These are phyloP conservation scores for Brachionus calyciflorus DNA, from an alignment of 1,140 invertebrate species.

Conservation along the genomic window DNA sequence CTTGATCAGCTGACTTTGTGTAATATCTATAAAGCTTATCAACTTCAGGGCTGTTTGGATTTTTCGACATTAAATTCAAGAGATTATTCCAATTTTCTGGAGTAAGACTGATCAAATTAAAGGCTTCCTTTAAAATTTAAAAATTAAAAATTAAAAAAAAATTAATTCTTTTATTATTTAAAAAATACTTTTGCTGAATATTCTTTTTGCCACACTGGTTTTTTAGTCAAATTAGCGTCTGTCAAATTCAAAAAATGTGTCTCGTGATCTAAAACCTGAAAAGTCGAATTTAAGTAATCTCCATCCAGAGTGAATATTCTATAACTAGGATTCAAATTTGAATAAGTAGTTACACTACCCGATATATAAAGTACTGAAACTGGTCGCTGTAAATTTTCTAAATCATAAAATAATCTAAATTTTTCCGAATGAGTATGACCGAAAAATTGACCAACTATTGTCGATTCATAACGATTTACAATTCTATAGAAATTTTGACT, in stretches of 20 bases:
- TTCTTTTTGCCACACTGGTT: constrained; percentile 44
- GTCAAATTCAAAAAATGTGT: constrained; percentile 35
- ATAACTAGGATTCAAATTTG: constrained; percentile 43
- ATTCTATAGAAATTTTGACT: constrained; percentile 63
- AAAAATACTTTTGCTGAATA: constrained; percentile 42
- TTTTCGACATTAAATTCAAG: neutral
- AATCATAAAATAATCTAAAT: constrained; percentile 61
- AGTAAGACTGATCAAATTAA: constrained; percentile 2
- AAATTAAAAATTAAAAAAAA: neutral
- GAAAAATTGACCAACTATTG: constrained; percentile 62
- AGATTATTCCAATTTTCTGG: constrained; percentile 36
- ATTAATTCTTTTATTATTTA: neutral
- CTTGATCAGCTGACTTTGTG: constrained; percentile 34
- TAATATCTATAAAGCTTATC: constrained; percentile 26
- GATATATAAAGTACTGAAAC: constrained; percentile 84
- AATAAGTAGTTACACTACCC: constrained; percentile 84
- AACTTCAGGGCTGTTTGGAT: constrained; percentile 18
- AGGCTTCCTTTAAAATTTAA: too few relatives aligned
- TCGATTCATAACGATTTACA: constrained; percentile 58
- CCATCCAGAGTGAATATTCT: constrained; percentile 45
- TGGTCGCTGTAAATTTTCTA: constrained; percentile 57
- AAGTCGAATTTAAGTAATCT: neutral
- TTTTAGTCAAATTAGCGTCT: neutral
- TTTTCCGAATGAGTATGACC: constrained; percentile 62
- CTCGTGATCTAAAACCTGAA: constrained; percentile 40